Conservation (phyloP, 2,888 invertebrate species). For the Hirtodrosophila trivittata region DNA sequence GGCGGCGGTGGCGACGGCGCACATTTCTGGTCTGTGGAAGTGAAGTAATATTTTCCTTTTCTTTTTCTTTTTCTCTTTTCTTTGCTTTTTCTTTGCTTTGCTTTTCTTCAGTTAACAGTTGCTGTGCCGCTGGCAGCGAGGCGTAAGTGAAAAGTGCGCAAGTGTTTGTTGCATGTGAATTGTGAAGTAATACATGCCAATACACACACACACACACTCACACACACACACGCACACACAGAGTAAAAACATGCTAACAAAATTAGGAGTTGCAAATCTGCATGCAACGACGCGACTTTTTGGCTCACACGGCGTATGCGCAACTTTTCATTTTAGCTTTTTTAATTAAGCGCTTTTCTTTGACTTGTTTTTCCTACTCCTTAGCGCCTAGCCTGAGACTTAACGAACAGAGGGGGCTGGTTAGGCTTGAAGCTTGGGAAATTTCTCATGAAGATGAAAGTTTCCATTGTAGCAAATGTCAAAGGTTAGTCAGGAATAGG, state of each 20-base stretch:
- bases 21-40: conserved; percentile 79
- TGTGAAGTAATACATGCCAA: conserved; percentile 68
- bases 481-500: conserved; percentile 4
- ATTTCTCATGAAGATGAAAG: conserved; percentile 1
- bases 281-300: conserved; percentile 34
- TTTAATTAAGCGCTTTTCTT: conserved; percentile 53
- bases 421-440: not conserved
- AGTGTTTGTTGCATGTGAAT: conserved; percentile 48
- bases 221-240: conserved; percentile 16
- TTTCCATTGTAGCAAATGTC: conserved; percentile 15
- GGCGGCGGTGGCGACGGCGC: conserved; percentile 32
- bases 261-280: conserved; percentile 68
- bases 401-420: not conserved
- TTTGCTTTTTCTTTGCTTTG: conserved; percentile 47
- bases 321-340: conserved; percentile 42
- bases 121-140: conserved; percentile 48
- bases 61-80: conserved; percentile 51
- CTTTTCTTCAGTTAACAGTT: conserved; percentile 41
- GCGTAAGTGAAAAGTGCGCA: conserved; percentile 70
- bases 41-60: conserved; percentile 80
- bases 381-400: not conserved
- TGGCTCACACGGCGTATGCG: conserved; percentile 50
- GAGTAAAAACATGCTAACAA: conserved; percentile 20
- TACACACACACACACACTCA: conserved; percentile 7
- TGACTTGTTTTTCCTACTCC: conserved; percentile 3